These are phyloP conservation scores for Elephas maximus DNA, from an alignment of 2,113 vertebrate genomes.

Conservation along the genomic window DNA sequence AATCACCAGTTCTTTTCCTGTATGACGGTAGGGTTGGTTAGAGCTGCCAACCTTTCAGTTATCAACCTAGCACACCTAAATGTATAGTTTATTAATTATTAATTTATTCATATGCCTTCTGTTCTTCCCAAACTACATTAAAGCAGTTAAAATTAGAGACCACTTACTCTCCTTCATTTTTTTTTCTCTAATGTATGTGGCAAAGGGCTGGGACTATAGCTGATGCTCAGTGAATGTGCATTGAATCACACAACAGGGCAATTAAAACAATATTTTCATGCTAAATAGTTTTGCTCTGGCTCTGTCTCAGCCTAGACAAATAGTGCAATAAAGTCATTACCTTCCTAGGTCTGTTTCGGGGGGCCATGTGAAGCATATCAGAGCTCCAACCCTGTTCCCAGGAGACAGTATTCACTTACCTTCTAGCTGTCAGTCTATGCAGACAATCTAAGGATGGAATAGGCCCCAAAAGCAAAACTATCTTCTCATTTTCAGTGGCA, in stretches of 20 bases:
- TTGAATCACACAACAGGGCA: background rate
- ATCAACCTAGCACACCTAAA: background rate
- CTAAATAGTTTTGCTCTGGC: background rate
- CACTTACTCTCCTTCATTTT: background rate
- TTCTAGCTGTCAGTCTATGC: constrained; percentile 59
- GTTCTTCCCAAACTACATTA: background rate
- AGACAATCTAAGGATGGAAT: constrained; percentile 65
- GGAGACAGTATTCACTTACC: constrained; percentile 56
- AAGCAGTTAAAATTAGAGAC: background rate
- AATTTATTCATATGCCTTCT: background rate
- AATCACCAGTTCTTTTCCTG: no score
- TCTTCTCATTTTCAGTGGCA: constrained; percentile 67
- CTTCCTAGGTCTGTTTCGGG: constrained; percentile 27
- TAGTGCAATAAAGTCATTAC: constrained; percentile 10
- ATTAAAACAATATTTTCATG: background rate
- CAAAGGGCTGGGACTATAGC: background rate
- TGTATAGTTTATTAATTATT: background rate
- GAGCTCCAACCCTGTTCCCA: constrained; percentile 53
- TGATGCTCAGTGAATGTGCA: background rate
- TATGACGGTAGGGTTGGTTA: no score
- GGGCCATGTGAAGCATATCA: constrained; percentile 53
- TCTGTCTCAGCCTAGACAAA: constrained; percentile 37
- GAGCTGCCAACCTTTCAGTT: no score
- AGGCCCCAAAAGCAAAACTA: constrained; percentile 70
- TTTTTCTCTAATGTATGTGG: background rate